Base-by-base conservation (phyloP, 2,797 vertebrate genomes). In the Poeciliopsis infans region DNA sequence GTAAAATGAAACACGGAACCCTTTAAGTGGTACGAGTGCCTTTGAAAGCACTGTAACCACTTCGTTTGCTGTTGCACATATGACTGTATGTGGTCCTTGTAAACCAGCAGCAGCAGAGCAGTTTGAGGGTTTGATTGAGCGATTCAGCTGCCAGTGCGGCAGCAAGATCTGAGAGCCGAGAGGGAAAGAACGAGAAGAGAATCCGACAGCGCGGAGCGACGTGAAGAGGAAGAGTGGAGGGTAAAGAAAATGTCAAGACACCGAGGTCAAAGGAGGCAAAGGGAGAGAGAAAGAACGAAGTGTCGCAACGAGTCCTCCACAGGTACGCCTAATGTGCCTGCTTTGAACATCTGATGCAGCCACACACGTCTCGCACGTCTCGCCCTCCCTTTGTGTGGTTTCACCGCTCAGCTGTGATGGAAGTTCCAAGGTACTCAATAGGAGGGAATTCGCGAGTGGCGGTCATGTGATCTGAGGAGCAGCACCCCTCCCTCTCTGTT, bases 301-400 rank as follows among this genome's bases (percentile, higher is more conserved):
- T 72, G 92, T 92, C 87, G 90, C 81, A 82, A 73, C 86, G 72
- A 76, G 84, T 85, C 86, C 79, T 72, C 84, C 45, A 86, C 84
- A 89, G 87, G 92, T 93, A 94, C 92, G 78, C 91, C 79, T 74
- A 82, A 39, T 72, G 75, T 61, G 55, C 74, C 83, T 51, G 46
- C 1, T 57, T 84, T 73, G 53, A 83, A 61, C 84, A 78, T 81
- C 75, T 77, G 76, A 81, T 61, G 0, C 55, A 79, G 36, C 66
- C 72, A 39, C 72, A 28, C 36, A 75, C 39, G 18, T 72, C 80
- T 46, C 25, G 20, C 72, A 57, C 43, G 10, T 51, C 69, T 66
- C 46, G 2, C 45, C 46, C 68, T 51, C 57, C 39, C 47, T 69
- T 77, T 77, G 51, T 77, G 75, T 46, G 78, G 43, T 61, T 68